Conservation (phyloP, 2,888 invertebrate species). For the Iphiclides podalirius region DNA sequence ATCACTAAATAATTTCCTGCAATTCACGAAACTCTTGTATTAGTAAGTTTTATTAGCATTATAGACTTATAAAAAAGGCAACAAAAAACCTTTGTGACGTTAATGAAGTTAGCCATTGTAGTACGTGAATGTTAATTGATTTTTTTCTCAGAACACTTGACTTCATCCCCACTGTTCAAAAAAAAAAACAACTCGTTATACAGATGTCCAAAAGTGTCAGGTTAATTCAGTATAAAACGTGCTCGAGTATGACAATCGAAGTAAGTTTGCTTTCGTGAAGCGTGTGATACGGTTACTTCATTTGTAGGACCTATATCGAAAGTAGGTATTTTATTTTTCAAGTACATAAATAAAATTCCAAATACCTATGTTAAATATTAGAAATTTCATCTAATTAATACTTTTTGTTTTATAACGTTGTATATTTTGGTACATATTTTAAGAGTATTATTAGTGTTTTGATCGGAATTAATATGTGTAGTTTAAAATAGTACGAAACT, state of each 20-base stretch:
- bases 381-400: too few species aligned
- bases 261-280: slow-evolving; percentile 5
- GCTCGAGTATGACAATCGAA: background rate
- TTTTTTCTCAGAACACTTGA: slow-evolving; percentile 1
- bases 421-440: too few species aligned
- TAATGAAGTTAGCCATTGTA: background rate
- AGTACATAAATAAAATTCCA: too few species aligned
- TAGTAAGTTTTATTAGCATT: too few species aligned
- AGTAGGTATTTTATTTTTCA: background rate
- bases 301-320: background rate
- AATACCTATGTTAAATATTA: too few species aligned
- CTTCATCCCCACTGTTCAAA: slow-evolving; percentile 16
- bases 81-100: background rate
- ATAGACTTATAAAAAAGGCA: too few species aligned
- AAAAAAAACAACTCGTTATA: slow-evolving; percentile 6
- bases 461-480: too few species aligned
- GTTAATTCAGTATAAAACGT: slow-evolving; percentile 15
- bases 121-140: background rate
- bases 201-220: slow-evolving; percentile 1
- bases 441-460: too few species aligned
- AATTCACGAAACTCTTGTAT: too few species aligned
- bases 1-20: too few species aligned
- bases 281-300: slow-evolving; percentile 4
- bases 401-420: too few species aligned
- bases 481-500: too few species aligned